These are phyloP conservation scores for Folsomia manolachei DNA, from an alignment of 2,888 invertebrate genomes.

Conservation along the genomic window DNA sequence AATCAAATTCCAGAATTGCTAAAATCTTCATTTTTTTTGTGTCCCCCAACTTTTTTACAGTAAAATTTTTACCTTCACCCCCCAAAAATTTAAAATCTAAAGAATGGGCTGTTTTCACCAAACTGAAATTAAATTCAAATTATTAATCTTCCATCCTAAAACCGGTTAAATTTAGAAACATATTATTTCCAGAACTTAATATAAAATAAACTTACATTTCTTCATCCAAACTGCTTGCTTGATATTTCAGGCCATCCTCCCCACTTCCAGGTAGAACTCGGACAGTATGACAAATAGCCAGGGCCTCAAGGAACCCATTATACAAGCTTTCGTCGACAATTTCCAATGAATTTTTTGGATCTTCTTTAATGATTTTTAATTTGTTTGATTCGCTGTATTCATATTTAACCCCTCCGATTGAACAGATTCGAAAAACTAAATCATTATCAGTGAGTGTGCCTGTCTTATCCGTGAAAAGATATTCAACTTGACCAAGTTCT, in stretches of 20 bases:
- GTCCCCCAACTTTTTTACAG: slow-evolving; percentile 55
- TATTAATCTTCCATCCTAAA: no score
- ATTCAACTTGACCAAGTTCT: slow-evolving; percentile 92
- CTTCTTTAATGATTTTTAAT: not conserved
- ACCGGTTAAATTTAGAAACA: no score
- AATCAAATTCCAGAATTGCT: slow-evolving; percentile 82
- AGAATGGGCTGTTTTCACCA: slow-evolving; percentile 78
- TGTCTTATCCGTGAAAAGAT: slow-evolving; percentile 67
- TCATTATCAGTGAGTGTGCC: slow-evolving; percentile 98
- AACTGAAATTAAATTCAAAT: no score
- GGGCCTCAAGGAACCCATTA: slow-evolving; percentile 65
- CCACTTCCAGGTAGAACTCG: slow-evolving; percentile 58
- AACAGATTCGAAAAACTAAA: slow-evolving; percentile 91
- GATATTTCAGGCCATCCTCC: slow-evolving; percentile 55
- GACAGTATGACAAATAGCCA: slow-evolving; percentile 89
- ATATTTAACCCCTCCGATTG: slow-evolving; percentile 64
- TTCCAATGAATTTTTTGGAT: not conserved
- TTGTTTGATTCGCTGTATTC: slow-evolving; percentile 60
- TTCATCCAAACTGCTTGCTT: slow-evolving; percentile 74
- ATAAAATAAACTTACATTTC: no score
- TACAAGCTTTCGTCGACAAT: not conserved
- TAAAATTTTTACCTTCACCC: slow-evolving; percentile 54
- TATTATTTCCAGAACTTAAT: no score
- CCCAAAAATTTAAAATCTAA: slow-evolving; percentile 60
- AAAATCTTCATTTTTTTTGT: slow-evolving; percentile 62